Conservation (phyloP, 2,113 vertebrate species). For the Apeltes quadracus region DNA sequence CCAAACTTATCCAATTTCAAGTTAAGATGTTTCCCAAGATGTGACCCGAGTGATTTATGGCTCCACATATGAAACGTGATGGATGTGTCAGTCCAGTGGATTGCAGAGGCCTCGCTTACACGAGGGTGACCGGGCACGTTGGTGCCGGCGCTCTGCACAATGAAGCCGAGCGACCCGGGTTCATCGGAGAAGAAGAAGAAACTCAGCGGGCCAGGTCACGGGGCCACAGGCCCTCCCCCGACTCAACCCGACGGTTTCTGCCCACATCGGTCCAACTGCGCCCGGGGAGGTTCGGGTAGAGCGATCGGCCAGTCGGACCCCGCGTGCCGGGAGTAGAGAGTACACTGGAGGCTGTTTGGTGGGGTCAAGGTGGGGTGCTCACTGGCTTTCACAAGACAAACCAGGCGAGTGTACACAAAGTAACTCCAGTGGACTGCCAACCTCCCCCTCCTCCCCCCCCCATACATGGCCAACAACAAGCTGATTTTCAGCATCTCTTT, state of each 20-base stretch:
- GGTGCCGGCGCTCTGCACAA: slow-evolving; percentile 52
- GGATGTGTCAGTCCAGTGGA: slow-evolving; percentile 26
- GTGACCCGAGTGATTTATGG: slow-evolving; percentile 46
- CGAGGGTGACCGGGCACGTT: slow-evolving; percentile 31
- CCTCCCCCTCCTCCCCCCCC: too few relatives aligned
- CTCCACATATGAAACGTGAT: slow-evolving; percentile 40
- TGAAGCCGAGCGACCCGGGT: slow-evolving; percentile 35
- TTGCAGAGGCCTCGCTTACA: slow-evolving; percentile 28
- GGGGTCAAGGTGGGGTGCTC: too few relatives aligned
- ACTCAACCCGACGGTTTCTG: slow-evolving; percentile 33
- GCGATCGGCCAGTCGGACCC: background rate
- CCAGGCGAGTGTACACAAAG: too few relatives aligned
- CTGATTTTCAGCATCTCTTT: background rate
- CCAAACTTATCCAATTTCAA: slow-evolving; percentile 43
- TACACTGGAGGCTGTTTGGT: too few relatives aligned
- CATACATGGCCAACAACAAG: too few relatives aligned
- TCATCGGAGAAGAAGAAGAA: slow-evolving; percentile 32
- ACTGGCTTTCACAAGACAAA: too few relatives aligned
- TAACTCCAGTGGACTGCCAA: too few relatives aligned
- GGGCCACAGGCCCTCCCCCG: slow-evolving; percentile 1
- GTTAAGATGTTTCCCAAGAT: slow-evolving; percentile 28
- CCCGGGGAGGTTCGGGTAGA: slow-evolving; percentile 1
- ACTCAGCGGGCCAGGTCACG: slow-evolving; percentile 51
- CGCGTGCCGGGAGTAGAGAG: background rate
- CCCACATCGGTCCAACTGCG: slow-evolving; percentile 6